Evolutionary conservation across 92 coral and sea anemone genomes (phyloP), one percentile per base, ranked within the genome.

Genomic region (Zoanthus gigantus): DNA sequence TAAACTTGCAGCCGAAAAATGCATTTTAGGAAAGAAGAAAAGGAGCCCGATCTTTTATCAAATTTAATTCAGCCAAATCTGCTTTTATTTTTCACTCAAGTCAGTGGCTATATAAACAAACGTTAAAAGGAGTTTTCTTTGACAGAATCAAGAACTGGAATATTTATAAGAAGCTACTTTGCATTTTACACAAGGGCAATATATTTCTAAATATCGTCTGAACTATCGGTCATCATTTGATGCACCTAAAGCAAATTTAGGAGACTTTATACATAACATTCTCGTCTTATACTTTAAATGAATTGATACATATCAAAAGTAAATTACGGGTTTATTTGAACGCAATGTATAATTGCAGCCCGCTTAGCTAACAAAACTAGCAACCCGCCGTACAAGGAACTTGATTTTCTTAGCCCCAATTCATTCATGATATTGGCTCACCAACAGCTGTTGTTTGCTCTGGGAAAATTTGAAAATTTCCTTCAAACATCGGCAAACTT

Each of bases 361-460:
- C 86, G 89, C 30, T 80, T 92, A 67, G 58, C 57, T 54, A 65
- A 46, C 69, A 63, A 57, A 87, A 52, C 91, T 69, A 87, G 71
- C 88, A 50, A 79, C 90, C 90, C 88, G 89, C 87, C 83, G 66
- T 71, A 82, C 82, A 79, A 73, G 75, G 76, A 92, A 84, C 48
- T 85, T 93, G 91, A 83, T 93, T 88, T 75, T 67, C 78, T 14
- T 72, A 61, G 90, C 77, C 75, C 69, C 85, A 82, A 73, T 84
- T 86, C 93, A 88, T 79, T 72, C 75, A 86, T 76, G 89, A 93
- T 95, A 95, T 95, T 95, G 96, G 98, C 87, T 89, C 47, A 46
- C 34, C 56, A 93, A 93, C 98, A 95, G 94, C 89, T 93, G 98
- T 82, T 95, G 82, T 95, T 93, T 93, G 90, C 91, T 73, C 79